Conservation (phyloP, 2,113 vertebrate genomes). For the Salminus brasiliensis region DNA sequence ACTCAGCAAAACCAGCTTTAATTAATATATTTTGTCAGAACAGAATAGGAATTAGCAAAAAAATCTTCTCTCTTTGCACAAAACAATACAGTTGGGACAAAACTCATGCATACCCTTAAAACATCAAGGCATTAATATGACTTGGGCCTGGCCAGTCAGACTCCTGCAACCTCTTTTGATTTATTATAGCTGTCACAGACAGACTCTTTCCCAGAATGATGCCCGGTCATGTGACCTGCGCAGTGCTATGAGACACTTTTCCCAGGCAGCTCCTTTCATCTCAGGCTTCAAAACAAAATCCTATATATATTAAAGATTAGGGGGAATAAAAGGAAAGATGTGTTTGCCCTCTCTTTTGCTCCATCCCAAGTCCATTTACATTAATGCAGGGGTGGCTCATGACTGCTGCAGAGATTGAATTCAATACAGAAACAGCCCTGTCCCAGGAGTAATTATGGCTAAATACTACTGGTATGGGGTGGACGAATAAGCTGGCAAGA, state of each 20-base stretch:
- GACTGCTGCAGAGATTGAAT: constrained; percentile 14
- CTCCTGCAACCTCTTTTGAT: constrained; percentile 30
- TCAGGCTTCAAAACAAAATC: constrained; percentile 37
- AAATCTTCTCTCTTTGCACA: constrained; percentile 5
- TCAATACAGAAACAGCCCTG: background rate
- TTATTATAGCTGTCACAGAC: constrained; percentile 45
- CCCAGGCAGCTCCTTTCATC: constrained; percentile 28
- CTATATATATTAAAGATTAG: constrained; percentile 37
- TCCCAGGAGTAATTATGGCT: constrained; percentile 40
- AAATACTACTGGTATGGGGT: constrained; percentile 32
- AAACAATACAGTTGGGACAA: background rate
- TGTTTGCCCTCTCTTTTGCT: constrained; percentile 8
- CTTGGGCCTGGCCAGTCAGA: background rate
- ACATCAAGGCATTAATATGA: constrained; percentile 20
- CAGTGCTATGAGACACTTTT: constrained; percentile 26
- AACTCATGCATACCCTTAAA: constrained; percentile 7
- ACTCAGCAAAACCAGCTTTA: no score
- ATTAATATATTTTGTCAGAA: no score
- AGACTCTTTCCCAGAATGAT: constrained; percentile 9
- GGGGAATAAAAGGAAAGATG: background rate
- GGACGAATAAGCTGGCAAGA: constrained; percentile 7
- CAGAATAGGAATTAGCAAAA: background rate
- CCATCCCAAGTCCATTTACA: constrained; percentile 29
- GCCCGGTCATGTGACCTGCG: constrained; percentile 19
- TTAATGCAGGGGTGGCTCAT: constrained; percentile 2